Evolutionary conservation across 1,140 invertebrate species (phyloP).

Genomic region (Ostrea denselamellosa): DNA sequence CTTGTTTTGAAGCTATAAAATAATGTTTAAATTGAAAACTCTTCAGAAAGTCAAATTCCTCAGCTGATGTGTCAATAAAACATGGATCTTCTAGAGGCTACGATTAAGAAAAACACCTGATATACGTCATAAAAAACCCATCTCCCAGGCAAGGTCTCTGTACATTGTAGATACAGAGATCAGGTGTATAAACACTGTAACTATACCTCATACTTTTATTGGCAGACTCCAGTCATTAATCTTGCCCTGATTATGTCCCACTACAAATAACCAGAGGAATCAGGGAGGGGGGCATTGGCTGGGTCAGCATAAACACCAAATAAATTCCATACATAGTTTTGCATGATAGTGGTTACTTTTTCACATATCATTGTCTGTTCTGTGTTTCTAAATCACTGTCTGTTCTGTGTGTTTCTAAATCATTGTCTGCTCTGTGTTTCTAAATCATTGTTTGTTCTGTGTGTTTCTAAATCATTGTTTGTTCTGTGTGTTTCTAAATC

Average conservation of each 20-base stretch:
- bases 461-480: no score
- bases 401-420: no score
- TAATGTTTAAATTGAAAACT: no score
- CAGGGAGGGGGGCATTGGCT: background rate
- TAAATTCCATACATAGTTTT: background rate
- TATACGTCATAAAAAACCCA: background rate
- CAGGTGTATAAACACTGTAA: background rate
- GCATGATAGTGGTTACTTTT: no score
- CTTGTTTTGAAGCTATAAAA: no score
- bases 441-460: no score
- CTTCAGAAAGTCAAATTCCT: no score
- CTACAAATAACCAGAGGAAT: background rate
- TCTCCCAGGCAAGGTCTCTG: background rate
- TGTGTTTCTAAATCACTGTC: no score
- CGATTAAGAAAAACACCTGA: background rate
- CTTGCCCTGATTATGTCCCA: background rate
- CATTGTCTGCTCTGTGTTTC: no score
- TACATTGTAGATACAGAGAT: background rate
- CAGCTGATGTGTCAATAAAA: background rate
- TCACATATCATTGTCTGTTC: no score
- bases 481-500: no score
- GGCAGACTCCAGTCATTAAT: conserved; percentile 14
- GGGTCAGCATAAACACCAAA: background rate
- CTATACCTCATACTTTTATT: background rate
- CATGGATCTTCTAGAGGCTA: background rate